Conservation (phyloP, 2,888 invertebrate species). For the Microctonus brassicae region DNA sequence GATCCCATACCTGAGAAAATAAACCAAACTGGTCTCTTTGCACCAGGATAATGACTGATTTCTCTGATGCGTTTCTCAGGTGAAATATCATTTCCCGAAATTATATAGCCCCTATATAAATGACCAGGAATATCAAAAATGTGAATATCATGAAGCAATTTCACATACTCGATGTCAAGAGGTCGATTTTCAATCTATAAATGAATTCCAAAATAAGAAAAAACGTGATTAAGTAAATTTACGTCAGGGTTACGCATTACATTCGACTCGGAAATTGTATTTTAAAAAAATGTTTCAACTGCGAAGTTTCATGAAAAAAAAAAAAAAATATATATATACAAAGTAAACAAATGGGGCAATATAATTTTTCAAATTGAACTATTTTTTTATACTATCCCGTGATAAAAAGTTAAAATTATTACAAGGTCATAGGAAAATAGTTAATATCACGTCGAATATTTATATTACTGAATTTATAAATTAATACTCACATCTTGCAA, state of each 20-base stretch:
- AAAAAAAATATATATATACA: too few relatives aligned
- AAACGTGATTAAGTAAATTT: too few relatives aligned
- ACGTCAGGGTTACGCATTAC: too few relatives aligned
- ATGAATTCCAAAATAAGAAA: background rate
- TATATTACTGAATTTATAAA: too few relatives aligned
- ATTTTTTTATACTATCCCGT: too few relatives aligned
- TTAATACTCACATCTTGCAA: constrained; percentile 75
- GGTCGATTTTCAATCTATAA: constrained; percentile 43
- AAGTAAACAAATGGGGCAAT: too few relatives aligned
- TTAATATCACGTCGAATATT: background rate
- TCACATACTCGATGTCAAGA: constrained; percentile 41
- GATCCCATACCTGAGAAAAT: constrained; percentile 94
- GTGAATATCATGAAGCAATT: constrained; percentile 43
- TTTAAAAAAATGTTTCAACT: too few relatives aligned
- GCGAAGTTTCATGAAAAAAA: too few relatives aligned
- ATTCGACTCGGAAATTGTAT: too few relatives aligned
- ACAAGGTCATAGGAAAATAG: too few relatives aligned
- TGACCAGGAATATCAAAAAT: constrained; percentile 44
- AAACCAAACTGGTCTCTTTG: constrained; percentile 84
- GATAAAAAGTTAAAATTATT: too few relatives aligned
- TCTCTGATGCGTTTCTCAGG: constrained; percentile 69
- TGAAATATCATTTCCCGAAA: constrained; percentile 68
- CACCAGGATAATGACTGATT: constrained; percentile 75
- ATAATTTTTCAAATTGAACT: too few relatives aligned
- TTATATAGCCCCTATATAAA: constrained; percentile 79